Evolutionary conservation across 2,888 invertebrate species (phyloP).

Genomic region (Malthinus flaveolus): DNA sequence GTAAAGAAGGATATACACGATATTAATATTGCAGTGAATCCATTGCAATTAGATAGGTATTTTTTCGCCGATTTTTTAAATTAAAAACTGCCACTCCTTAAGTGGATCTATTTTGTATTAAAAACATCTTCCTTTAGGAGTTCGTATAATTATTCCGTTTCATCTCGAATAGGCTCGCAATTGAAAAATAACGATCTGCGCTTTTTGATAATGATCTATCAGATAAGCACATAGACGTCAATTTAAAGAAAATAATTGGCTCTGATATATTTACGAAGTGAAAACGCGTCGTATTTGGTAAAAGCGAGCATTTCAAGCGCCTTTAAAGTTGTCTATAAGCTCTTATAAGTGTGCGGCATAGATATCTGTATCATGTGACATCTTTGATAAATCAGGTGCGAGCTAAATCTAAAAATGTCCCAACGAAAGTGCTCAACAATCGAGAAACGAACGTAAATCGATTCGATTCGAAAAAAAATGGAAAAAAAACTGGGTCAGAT

Average conservation of each 20-base stretch:
- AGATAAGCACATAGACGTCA: conserved; percentile 8
- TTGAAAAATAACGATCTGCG: conserved; percentile 23
- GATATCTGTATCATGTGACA: conserved; percentile 22
- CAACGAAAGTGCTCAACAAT: conserved; percentile 30
- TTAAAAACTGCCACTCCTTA: too few relatives aligned
- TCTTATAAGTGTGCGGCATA: conserved; percentile 19
- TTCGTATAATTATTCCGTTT: too few relatives aligned
- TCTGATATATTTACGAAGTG: conserved; percentile 30
- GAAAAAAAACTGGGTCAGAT: not conserved
- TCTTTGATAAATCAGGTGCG: conserved; percentile 22
- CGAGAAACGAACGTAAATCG: conserved; percentile 14
- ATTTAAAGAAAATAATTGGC: conserved; percentile 27
- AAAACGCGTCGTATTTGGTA: conserved; percentile 26
- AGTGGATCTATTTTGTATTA: too few relatives aligned
- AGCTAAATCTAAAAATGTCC: conserved; percentile 30
- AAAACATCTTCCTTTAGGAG: too few relatives aligned
- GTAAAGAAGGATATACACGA: too few relatives aligned
- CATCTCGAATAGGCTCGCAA: not conserved
- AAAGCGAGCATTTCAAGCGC: conserved; percentile 30
- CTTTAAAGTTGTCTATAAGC: conserved; percentile 21
- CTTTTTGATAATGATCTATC: conserved; percentile 22
- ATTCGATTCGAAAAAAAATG: conserved; percentile 6
- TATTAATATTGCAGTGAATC: too few relatives aligned
- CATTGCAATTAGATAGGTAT: too few relatives aligned
- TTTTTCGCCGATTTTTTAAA: too few relatives aligned